Percentiles rank a stretch among this genome's conserved stretches.
Evolutionary conservation across 2,797 vertebrate species (phyloP).

Genomic region (Tympanoctomys barrerae): DNA sequence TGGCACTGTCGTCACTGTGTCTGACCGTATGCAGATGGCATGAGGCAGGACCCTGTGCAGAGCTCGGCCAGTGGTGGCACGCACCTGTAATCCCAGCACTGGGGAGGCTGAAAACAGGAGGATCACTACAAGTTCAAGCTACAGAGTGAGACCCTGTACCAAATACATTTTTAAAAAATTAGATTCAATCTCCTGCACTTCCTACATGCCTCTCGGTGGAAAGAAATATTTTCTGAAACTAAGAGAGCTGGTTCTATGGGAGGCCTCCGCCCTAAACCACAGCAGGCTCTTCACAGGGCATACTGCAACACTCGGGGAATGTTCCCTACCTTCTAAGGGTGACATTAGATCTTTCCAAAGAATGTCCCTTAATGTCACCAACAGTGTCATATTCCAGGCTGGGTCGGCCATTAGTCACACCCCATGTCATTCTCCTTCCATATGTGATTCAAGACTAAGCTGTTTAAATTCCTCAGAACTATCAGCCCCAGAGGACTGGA

Average conservation of each 20-base stretch:
- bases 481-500: background rate
- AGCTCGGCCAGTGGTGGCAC: background rate
- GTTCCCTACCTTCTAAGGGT: background rate
- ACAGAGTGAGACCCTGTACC: too few species aligned
- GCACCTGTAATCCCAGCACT: too few species aligned
- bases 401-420: background rate
- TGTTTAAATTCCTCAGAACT: background rate
- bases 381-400: background rate
- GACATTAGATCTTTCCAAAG: constrained; percentile 11
- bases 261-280: background rate
- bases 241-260: background rate
- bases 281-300: background rate
- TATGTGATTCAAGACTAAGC: background rate
- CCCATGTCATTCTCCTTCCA: background rate
- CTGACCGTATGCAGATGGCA: fast-evolving
- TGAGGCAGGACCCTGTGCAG: background rate
- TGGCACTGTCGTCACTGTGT: background rate
- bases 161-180: too few species aligned
- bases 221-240: background rate
- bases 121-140: too few species aligned
- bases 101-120: too few species aligned
- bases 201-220: background rate
- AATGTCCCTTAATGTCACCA: background rate
- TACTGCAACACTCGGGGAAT: constrained; percentile 9
- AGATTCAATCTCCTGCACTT: background rate